A percentile compares a stretch with the other conserved stretches of the same genome.
These are phyloP conservation scores for Bombus polaris DNA, from an alignment of 1,140 invertebrate genomes.

Conservation along the genomic window DNA sequence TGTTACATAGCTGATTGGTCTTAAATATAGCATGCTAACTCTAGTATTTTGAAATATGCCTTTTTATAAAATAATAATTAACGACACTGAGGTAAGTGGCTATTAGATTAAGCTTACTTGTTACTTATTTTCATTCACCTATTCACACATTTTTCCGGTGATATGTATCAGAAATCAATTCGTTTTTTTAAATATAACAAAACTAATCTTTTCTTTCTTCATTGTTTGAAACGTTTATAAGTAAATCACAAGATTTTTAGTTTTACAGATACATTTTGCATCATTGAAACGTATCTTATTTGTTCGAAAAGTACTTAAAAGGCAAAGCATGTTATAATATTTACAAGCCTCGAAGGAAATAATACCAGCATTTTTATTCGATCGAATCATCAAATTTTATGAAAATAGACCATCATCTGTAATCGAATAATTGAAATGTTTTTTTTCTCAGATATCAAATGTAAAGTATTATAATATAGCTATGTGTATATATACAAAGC, in stretches of 20 bases:
- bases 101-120: constrained; percentile 1
- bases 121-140: constrained; percentile 1
- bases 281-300: background rate
- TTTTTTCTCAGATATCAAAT: background rate
- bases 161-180: constrained; percentile 9
- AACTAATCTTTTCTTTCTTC: background rate
- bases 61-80: constrained; percentile 25
- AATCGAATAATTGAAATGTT: background rate
- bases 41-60: constrained; percentile 15
- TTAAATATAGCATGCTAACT: constrained; percentile 33
- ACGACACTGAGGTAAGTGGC: constrained; percentile 40
- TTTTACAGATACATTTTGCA: background rate
- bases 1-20: constrained; percentile 14
- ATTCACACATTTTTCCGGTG: background rate
- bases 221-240: background rate
- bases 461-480: background rate
- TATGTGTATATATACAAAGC: background rate
- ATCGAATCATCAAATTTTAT: background rate
- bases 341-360: background rate
- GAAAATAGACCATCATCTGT: background rate
- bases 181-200: background rate
- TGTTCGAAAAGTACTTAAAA: background rate
- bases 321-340: background rate
- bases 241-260: background rate
- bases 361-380: background rate